Conservation (phyloP, 1,140 invertebrate species). For the Coelopa frigida region DNA sequence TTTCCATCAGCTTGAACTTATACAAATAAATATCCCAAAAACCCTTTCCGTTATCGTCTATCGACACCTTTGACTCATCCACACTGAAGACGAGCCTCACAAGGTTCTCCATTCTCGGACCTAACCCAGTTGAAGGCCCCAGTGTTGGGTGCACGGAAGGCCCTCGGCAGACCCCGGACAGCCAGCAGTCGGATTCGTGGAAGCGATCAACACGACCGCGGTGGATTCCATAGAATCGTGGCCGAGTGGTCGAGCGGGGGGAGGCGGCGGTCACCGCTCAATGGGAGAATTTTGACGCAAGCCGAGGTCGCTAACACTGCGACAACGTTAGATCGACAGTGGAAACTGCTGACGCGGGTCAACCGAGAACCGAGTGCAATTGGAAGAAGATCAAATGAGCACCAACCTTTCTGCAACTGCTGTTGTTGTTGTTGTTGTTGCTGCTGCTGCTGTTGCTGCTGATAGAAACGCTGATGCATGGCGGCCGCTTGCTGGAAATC, state of each 20-base stretch:
- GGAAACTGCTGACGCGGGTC: not conserved
- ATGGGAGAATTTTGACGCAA: no score
- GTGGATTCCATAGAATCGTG: no score
- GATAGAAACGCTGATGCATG: constrained; percentile 37
- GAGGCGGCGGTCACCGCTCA: no score
- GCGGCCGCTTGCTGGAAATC: constrained; percentile 37
- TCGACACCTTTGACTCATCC: not conserved
- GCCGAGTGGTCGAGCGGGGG: no score
- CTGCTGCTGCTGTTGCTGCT: constrained; percentile 29
- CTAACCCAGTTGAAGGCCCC: no score
- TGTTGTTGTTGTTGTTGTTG: no score
- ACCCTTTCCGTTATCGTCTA: not conserved
- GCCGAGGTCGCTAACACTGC: not conserved
- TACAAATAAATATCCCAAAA: not conserved
- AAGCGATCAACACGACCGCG: no score
- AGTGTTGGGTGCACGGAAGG: no score
- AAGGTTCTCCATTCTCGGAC: no score
- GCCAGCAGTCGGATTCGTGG: not conserved
- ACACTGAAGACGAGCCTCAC: not conserved
- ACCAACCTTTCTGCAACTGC: constrained; percentile 42
- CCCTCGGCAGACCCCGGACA: not conserved
- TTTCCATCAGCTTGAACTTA: not conserved
- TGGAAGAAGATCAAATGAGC: not conserved
- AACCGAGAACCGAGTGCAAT: not conserved
- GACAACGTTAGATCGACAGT: not conserved